These are phyloP conservation scores for Condylostylus longicornis DNA, from an alignment of 1,140 invertebrate genomes.

Conservation along the genomic window DNA sequence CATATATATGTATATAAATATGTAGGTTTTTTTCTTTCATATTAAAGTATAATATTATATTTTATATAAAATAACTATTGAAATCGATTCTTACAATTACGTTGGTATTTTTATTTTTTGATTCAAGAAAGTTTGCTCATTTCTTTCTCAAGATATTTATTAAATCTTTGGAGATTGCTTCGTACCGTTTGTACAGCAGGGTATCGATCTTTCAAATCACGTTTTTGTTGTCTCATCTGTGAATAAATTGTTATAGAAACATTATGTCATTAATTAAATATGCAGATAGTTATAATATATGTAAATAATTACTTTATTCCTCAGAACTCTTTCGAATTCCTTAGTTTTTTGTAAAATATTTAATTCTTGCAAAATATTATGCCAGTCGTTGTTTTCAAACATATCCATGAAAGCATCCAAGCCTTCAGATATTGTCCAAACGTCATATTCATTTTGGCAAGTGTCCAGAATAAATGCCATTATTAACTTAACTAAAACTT, in stretches of 20 bases:
- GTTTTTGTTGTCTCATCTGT: constrained; percentile 45
- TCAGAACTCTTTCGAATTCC: constrained; percentile 41
- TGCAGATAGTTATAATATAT: background rate
- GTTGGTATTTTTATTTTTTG: too few relatives aligned
- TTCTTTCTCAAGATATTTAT: constrained; percentile 44
- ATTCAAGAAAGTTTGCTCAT: constrained; percentile 5
- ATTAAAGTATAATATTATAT: too few relatives aligned
- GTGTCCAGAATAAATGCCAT: constrained; percentile 14
- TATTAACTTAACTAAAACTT: constrained; percentile 25
- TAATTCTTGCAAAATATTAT: constrained; percentile 44
- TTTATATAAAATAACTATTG: too few relatives aligned
- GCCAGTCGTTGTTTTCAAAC: constrained; percentile 59
- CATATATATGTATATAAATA: too few relatives aligned
- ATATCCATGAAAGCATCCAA: constrained; percentile 62
- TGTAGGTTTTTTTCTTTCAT: too few relatives aligned
- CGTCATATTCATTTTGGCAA: constrained; percentile 29
- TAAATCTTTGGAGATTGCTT: constrained; percentile 52
- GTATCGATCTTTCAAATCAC: constrained; percentile 45
- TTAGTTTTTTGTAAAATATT: constrained; percentile 43
- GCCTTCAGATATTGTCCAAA: constrained; percentile 56
- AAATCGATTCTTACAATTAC: too few relatives aligned
- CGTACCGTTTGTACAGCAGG: constrained; percentile 50
- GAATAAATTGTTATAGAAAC: constrained; percentile 17
- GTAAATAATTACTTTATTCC: constrained; percentile 41
- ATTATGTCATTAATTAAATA: background rate